A percentile compares a stretch with the other conserved stretches of the same genome.
These are phyloP conservation scores for Drosophila nigrodunni DNA, from an alignment of 1,140 invertebrate genomes.

Conservation along the genomic window DNA sequence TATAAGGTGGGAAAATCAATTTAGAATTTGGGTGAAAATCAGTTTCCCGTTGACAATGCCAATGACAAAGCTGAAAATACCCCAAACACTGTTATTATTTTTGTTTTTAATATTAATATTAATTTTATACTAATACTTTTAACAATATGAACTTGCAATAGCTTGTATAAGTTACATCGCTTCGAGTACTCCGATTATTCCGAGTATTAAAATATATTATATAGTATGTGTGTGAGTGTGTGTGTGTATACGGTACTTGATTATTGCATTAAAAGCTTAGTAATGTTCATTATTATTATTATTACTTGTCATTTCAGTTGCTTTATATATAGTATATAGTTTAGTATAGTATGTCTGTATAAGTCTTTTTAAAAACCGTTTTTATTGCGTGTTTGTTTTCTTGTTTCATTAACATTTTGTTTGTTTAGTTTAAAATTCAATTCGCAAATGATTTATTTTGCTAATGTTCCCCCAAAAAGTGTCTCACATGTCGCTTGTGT, in stretches of 20 bases:
- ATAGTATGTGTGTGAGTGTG: no score
- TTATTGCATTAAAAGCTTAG: constrained; percentile 82
- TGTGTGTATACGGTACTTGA: constrained; percentile 57
- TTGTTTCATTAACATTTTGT: constrained; percentile 64
- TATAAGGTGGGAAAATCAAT: constrained; percentile 85
- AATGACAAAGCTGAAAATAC: constrained; percentile 43
- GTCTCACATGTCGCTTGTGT: constrained; percentile 78
- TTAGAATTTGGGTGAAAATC: constrained; percentile 63
- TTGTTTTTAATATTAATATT: neutral
- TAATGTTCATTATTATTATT: constrained; percentile 52
- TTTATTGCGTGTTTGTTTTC: constrained; percentile 61
- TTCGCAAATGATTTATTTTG: constrained; percentile 67
- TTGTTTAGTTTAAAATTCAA: constrained; percentile 80
- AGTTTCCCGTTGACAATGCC: constrained; percentile 32
- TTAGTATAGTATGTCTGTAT: constrained; percentile 50
- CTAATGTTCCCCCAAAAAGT: constrained; percentile 81
- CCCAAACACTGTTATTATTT: constrained; percentile 38
- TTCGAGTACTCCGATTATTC: constrained; percentile 27
- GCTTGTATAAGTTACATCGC: constrained; percentile 32
- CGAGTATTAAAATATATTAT: constrained; percentile 77
- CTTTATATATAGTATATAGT: constrained; percentile 44
- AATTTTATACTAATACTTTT: constrained; percentile 24
- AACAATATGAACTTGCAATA: constrained; percentile 46
- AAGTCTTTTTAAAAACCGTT: constrained; percentile 81
- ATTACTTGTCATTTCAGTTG: constrained; percentile 25